phyloP scores from a whole-genome alignment of 2,797 vertebrate genomes.

The Sebastes variabilis region DNA sequence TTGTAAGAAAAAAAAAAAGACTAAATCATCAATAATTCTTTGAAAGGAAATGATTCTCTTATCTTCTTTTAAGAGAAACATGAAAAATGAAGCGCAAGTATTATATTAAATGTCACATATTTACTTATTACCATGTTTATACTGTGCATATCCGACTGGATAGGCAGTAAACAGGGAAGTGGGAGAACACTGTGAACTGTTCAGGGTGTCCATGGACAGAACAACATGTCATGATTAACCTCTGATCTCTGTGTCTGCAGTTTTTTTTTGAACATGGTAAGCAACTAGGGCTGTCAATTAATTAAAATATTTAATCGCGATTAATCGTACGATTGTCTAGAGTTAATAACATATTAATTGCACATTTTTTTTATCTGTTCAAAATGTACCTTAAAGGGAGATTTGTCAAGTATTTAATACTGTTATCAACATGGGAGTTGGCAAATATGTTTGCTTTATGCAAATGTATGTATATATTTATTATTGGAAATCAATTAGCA shows the following conservation, averaged over 20 bases:
- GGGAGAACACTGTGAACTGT: constrained; percentile 1
- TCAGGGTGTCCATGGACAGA: not conserved
- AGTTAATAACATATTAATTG: no score
- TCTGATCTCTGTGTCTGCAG: constrained; percentile 30
- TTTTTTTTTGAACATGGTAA: not conserved
- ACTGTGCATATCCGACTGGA: not conserved
- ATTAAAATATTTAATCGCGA: no score
- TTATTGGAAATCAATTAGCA: no score
- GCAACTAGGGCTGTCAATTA: no score
- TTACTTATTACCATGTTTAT: not conserved
- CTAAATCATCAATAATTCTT: not conserved
- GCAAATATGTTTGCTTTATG: no score
- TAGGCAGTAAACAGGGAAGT: not conserved
- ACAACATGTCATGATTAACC: constrained; percentile 52
- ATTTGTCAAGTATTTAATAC: no score
- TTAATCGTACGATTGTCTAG: no score
- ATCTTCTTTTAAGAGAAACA: not conserved
- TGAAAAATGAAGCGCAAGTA: not conserved
- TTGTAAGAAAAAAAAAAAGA: not conserved
- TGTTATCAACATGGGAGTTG: no score
- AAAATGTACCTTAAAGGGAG: no score
- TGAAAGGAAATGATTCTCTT: not conserved
- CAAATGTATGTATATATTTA: no score
- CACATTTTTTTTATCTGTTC: no score
- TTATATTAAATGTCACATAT: not conserved